A percentile compares a stretch with the other conserved stretches of the same genome.
Evolutionary conservation across 2,888 invertebrate species (phyloP).

Genomic region (Hoplodrina ambigua): DNA sequence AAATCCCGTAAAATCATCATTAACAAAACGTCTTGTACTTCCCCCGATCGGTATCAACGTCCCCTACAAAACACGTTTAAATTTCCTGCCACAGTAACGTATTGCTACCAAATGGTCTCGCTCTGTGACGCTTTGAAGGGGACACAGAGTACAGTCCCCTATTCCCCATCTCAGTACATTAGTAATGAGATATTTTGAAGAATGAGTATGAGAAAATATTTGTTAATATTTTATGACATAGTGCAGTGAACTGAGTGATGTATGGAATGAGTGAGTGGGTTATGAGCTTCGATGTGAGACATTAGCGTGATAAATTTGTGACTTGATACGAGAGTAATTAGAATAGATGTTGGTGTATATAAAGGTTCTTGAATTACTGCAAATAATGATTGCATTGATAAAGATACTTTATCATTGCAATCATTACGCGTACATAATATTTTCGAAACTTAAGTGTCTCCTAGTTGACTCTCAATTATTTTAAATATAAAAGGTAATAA

Average conservation of each 20-base stretch:
- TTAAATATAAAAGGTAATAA: too few relatives aligned
- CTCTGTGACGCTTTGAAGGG: conserved; percentile 34
- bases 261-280: conserved; percentile 2
- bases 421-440: too few relatives aligned
- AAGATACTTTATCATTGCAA: too few relatives aligned
- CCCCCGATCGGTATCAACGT: neutral
- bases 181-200: conserved; percentile 46
- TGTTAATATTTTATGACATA: conserved; percentile 26
- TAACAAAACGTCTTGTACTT: neutral
- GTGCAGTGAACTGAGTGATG: conserved; percentile 4
- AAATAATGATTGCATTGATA: neutral
- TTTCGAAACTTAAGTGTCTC: too few relatives aligned
- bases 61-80: conserved; percentile 34
- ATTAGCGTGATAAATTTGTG: conserved; percentile 5
- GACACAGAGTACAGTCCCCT: conserved; percentile 1
- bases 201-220: conserved; percentile 29
- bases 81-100: conserved; percentile 23
- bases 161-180: conserved; percentile 13
- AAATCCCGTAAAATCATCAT: too few relatives aligned
- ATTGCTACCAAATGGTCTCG: conserved; percentile 27
- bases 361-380: neutral
- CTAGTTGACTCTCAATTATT: too few relatives aligned
- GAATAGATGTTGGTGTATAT: neutral
- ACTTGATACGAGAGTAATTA: neutral
- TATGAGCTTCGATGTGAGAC: neutral